phyloP scores from a whole-genome alignment of 2,888 invertebrate genomes.

The Acanthosepion esculentum region DNA sequence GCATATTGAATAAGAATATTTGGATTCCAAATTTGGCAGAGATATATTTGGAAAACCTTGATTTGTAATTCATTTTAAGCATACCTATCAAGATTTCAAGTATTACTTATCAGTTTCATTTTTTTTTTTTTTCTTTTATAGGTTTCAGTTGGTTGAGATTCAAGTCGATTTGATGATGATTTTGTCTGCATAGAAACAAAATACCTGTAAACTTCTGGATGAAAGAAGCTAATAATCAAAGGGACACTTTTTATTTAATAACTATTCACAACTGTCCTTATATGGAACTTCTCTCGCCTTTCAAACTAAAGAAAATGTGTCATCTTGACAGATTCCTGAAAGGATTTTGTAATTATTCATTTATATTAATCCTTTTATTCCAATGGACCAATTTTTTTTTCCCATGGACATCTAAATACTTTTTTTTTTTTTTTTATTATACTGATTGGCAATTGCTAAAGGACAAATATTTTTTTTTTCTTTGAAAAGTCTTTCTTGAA shows the following conservation, averaged over 20 bases:
- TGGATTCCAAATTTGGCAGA: too few species aligned
- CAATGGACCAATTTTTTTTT: too few species aligned
- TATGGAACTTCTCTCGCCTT: not conserved
- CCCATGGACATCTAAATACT: not conserved
- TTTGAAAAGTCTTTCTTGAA: too few species aligned
- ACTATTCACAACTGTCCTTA: not conserved
- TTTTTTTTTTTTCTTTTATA: not conserved
- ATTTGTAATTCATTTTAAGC: too few species aligned
- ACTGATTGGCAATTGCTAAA: too few species aligned
- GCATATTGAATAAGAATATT: too few species aligned
- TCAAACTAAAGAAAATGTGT: not conserved
- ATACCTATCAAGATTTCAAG: too few species aligned
- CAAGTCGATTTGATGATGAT: not conserved
- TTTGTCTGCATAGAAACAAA: not conserved
- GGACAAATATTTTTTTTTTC: too few species aligned
- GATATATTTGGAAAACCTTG: too few species aligned
- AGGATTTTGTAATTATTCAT: too few species aligned
- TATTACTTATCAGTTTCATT: not conserved
- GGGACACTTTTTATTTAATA: not conserved
- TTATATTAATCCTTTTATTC: too few species aligned
- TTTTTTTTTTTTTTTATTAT: too few species aligned
- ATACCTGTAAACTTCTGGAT: not conserved
- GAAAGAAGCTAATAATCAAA: not conserved
- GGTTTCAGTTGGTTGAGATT: not conserved
- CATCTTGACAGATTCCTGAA: not conserved